Evolutionary conservation across 2,797 vertebrate genomes (phyloP).

Genomic region (Parauchenoglanis ngamensis): DNA sequence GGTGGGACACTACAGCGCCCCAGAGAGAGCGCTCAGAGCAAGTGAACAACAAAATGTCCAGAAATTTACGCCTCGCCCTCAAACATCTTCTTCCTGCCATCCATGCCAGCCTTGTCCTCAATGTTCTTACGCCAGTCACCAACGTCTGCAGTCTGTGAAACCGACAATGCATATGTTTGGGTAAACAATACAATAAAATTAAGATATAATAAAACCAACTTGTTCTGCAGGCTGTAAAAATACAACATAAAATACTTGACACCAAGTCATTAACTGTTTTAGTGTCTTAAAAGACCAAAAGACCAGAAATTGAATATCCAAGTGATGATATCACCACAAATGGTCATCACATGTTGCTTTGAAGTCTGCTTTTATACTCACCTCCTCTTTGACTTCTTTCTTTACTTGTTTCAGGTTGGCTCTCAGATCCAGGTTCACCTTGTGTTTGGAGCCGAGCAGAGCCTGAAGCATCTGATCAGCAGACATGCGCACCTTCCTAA

Average conservation of each 20-base stretch:
- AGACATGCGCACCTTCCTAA: slow-evolving; percentile 84
- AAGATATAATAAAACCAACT: slow-evolving; percentile 50
- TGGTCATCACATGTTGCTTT: not conserved
- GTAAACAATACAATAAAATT: not conserved
- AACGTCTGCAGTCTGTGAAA: slow-evolving; percentile 59
- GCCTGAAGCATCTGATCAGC: slow-evolving; percentile 86
- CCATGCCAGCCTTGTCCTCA: slow-evolving; percentile 90
- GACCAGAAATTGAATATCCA: not conserved
- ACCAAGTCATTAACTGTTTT: not conserved
- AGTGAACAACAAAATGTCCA: slow-evolving; percentile 38
- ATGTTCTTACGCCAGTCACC: slow-evolving; percentile 91
- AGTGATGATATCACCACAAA: not conserved
- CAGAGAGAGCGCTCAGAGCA: slow-evolving; percentile 20
- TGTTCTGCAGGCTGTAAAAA: slow-evolving; percentile 75
- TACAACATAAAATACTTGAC: not conserved
- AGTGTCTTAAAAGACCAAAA: not conserved
- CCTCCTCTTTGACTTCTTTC: slow-evolving; percentile 76
- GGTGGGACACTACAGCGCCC: slow-evolving; percentile 8
- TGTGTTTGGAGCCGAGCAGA: slow-evolving; percentile 88
- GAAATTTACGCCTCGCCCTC: slow-evolving; percentile 66
- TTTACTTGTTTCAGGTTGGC: slow-evolving; percentile 89
- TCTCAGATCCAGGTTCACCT: slow-evolving; percentile 85
- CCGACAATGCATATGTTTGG: not conserved
- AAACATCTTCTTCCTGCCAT: slow-evolving; percentile 90
- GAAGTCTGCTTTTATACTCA: slow-evolving; percentile 34